These are phyloP conservation scores for Morinoia aosen DNA, from an alignment of 2,888 invertebrate genomes.

Conservation along the genomic window DNA sequence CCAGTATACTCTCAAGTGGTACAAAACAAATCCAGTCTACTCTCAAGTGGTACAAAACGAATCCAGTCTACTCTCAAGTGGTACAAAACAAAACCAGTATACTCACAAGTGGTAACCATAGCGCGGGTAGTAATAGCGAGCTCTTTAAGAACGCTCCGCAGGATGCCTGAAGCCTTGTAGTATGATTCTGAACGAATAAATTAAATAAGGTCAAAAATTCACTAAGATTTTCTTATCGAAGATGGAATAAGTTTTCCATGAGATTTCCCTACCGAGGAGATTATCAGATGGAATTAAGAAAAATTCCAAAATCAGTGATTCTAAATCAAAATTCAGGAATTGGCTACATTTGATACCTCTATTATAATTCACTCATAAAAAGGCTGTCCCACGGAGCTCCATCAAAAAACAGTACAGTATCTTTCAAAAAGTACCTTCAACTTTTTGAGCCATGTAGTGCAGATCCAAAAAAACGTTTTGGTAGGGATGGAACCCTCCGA, in stretches of 20 bases:
- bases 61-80: too few relatives aligned
- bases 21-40: too few relatives aligned
- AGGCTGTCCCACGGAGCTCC: too few relatives aligned
- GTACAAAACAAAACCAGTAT: not conserved
- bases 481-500: not conserved
- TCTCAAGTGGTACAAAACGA: too few relatives aligned
- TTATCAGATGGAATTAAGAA: not conserved
- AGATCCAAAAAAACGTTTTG: constrained; percentile 15
- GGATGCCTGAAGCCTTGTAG: not conserved
- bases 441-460: constrained; percentile 32
- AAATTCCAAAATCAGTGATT: not conserved
- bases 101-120: constrained; percentile 15
- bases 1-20: too few relatives aligned
- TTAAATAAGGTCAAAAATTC: not conserved
- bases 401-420: not conserved
- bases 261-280: too few relatives aligned
- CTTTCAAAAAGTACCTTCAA: not conserved
- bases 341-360: not conserved
- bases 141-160: not conserved
- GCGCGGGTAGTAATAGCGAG: constrained; percentile 15
- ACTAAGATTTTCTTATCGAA: too few relatives aligned
- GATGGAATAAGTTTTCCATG: not conserved
- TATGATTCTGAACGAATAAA: not conserved
- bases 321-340: not conserved
- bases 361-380: not conserved